Conservation (phyloP, 2,797 vertebrate species). For the Diplodus puntazzo region DNA sequence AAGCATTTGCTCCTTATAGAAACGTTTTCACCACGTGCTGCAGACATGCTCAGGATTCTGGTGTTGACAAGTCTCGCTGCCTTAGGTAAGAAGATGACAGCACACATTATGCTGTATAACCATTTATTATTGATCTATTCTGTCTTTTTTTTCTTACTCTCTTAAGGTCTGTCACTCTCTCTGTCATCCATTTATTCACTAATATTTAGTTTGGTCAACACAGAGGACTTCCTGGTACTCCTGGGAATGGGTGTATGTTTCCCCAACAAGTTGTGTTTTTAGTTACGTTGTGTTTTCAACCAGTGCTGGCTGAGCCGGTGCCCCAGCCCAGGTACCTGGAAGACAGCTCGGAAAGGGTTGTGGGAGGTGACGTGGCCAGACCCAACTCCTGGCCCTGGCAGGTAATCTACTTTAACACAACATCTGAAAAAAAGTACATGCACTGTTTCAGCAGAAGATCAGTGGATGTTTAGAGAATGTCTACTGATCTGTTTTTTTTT, state of each 20-base stretch:
- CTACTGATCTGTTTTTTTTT: neutral
- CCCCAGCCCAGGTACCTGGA: slow-evolving; percentile 51
- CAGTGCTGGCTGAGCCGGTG: slow-evolving; percentile 53
- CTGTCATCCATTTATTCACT: slow-evolving; percentile 24
- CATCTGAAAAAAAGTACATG: no score
- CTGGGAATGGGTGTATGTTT: no score
- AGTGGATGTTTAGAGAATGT: neutral
- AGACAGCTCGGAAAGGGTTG: slow-evolving; percentile 43
- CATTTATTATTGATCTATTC: slow-evolving; percentile 42
- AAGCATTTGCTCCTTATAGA: slow-evolving; percentile 13
- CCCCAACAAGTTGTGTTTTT: no score
- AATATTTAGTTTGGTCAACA: slow-evolving; percentile 11
- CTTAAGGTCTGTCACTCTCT: neutral
- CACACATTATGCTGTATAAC: neutral
- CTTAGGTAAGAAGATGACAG: slow-evolving; percentile 71
- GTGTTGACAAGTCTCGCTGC: slow-evolving; percentile 75
- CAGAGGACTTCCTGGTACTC: slow-evolving; percentile 10
- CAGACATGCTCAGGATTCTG: slow-evolving; percentile 76
- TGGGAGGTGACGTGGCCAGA: slow-evolving; percentile 54
- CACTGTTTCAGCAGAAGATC: neutral
- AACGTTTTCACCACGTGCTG: slow-evolving; percentile 8
- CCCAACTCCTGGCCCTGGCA: slow-evolving; percentile 73
- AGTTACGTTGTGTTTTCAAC: no score
- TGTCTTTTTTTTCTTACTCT: neutral
- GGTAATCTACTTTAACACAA: slow-evolving; percentile 39